phyloP scores from a whole-genome alignment of 1,140 invertebrate genomes.

The Zaprionus lachaisei region DNA sequence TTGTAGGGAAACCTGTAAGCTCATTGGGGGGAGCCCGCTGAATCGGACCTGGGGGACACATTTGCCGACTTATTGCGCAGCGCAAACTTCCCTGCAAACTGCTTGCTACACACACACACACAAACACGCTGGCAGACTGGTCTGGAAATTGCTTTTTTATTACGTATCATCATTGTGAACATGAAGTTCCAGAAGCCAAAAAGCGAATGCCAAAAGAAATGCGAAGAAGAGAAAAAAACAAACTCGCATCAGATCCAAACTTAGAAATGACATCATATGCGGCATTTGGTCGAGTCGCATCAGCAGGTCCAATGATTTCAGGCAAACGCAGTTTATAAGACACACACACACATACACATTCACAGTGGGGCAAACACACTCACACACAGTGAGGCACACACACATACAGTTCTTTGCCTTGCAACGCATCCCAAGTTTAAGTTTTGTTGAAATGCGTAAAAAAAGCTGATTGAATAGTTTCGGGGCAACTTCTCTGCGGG shows the following conservation, averaged over 20 bases:
- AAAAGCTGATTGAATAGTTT: slow-evolving; percentile 57
- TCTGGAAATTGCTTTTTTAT: slow-evolving; percentile 44
- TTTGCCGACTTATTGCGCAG: slow-evolving; percentile 28
- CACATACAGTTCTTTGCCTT: slow-evolving; percentile 4
- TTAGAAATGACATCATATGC: slow-evolving; percentile 10
- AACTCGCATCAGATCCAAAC: slow-evolving; percentile 4
- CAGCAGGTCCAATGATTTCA: neutral
- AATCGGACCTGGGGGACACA: slow-evolving; percentile 29
- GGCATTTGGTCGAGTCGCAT: neutral
- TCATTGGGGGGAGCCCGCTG: neutral
- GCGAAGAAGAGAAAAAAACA: neutral
- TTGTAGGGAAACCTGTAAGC: slow-evolving; percentile 7
- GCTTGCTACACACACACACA: slow-evolving; percentile 15
- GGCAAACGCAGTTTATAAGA: slow-evolving; percentile 5
- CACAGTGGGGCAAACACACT: neutral
- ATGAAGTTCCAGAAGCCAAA: slow-evolving; percentile 17
- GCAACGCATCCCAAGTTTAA: slow-evolving; percentile 4
- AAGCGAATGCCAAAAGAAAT: slow-evolving; percentile 14
- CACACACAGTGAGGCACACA: neutral
- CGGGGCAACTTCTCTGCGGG: neutral
- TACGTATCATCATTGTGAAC: slow-evolving; percentile 42
- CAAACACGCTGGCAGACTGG: slow-evolving; percentile 1
- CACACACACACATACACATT: slow-evolving; percentile 10
- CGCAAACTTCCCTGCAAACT: slow-evolving; percentile 28
- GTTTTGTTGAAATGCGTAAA: slow-evolving; percentile 51